These are phyloP conservation scores for Anodontia alba DNA, from an alignment of 2,888 invertebrate genomes.

Conservation along the genomic window DNA sequence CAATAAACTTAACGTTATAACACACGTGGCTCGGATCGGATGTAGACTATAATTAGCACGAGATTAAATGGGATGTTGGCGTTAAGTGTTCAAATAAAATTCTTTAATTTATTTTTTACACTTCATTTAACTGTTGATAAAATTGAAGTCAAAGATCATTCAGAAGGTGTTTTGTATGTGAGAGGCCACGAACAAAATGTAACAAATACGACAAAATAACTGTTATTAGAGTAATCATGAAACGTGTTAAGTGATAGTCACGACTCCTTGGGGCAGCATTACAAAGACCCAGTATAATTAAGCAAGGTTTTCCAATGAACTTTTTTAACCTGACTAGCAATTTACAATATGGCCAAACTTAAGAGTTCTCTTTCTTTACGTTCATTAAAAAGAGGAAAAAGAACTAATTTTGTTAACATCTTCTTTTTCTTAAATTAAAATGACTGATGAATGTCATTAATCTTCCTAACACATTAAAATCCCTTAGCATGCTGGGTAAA, in stretches of 20 bases:
- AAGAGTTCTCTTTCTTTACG: neutral
- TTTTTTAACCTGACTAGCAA: neutral
- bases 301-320: conserved; percentile 1
- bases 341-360: conserved; percentile 12
- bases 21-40: no score
- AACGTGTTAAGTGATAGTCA: conserved; percentile 15
- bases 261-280: neutral
- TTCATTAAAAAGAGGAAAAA: neutral
- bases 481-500: no score
- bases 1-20: no score
- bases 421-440: neutral
- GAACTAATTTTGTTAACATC: neutral
- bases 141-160: neutral
- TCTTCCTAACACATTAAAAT: neutral
- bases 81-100: neutral
- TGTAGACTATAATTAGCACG: neutral
- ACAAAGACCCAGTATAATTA: conserved; percentile 10
- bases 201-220: conserved; percentile 15
- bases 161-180: neutral
- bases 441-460: conserved; percentile 10
- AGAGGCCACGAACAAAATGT: neutral
- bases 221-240: neutral
- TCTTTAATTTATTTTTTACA: conserved; percentile 11
- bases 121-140: conserved; percentile 7
- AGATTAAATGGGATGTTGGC: neutral